Evolutionary conservation across 2,888 invertebrate genomes (phyloP).

Genomic region (Eilema caniola): DNA sequence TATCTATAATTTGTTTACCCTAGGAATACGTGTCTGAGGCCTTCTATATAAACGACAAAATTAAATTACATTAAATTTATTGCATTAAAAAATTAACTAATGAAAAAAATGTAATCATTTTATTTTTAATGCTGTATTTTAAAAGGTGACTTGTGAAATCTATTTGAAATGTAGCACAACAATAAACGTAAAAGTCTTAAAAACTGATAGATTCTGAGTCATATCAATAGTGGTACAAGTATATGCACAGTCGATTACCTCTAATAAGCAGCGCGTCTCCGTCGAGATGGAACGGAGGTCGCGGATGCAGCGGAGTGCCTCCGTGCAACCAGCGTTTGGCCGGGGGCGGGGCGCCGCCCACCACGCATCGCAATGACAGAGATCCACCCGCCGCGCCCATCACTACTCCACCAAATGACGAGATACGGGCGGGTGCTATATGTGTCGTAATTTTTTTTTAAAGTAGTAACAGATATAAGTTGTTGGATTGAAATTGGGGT

Average conservation of each 20-base stretch:
- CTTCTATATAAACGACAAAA: no score
- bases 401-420: constrained; percentile 92
- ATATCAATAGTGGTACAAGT: not conserved
- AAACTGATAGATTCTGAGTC: not conserved
- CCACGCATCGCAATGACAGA: constrained; percentile 90
- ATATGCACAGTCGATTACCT: constrained; percentile 73
- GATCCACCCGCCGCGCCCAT: constrained; percentile 90
- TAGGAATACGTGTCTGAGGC: no score
- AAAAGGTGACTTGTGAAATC: no score
- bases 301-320: constrained; percentile 88
- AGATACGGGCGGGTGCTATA: constrained; percentile 93
- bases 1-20: no score
- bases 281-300: constrained; percentile 89
- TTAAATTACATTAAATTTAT: no score
- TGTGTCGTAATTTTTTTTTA: not conserved
- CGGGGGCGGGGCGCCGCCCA: constrained; percentile 92
- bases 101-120: not conserved
- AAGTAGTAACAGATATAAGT: not conserved
- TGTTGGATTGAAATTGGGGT: not conserved
- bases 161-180: not conserved
- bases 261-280: constrained; percentile 90
- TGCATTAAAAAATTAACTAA: not conserved
- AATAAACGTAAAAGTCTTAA: not conserved
- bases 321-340: constrained; percentile 91
- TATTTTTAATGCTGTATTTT: no score